Evolutionary conservation across 1,140 invertebrate genomes (phyloP), one percentile per base, ranked within the genome.

Genomic region (Meteorus sp.): DNA sequence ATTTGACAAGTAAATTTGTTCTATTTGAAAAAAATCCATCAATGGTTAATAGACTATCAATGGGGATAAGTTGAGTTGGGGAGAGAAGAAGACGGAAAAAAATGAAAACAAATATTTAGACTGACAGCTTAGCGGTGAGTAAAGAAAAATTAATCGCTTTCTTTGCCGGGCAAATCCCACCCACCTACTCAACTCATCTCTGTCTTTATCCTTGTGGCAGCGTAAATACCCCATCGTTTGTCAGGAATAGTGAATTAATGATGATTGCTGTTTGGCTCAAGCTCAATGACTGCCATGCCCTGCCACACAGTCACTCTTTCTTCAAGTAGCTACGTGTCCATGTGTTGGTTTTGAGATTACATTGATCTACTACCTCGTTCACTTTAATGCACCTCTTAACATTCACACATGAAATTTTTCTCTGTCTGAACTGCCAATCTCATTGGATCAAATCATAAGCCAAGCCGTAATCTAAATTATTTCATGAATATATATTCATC

Each of bases 131-230:
- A 64, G 58, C 48, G 59, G 60, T 57, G 64, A 64, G 60, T 65
- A 70, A 70, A 74, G 72, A 75, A 74, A 75, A 75, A 76, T 76
- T 73, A 75, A 75, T 75, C 69, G 67, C 69, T 71, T 75, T 75
- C 73, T 70, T 76, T 66, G 59, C 59, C 51, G 59, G 56, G 62
- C 62, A 75, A 76, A 74, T 72, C 71, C 71, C 64, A 59, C 70
- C 61, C 62, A n/a, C n/a, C n/a, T n/a, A n/a, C n/a, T n/a, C n/a
- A n/a, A n/a, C n/a, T n/a, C n/a, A n/a, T n/a, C n/a, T n/a, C n/a
- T n/a, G n/a, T 65, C 68, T 73, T 76, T 74, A 76, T 72, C 71
- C 71, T n/a, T n/a, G 52, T 72, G 67, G 67, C 69, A 70, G 67
- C 52, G 65, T 61, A 65, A 75, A 74, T 75, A 72, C 68, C 68